A percentile compares a stretch with the other conserved stretches of the same genome.
Conservation (phyloP, 2,888 invertebrate genomes). For the Fabriciana adippe region DNA sequence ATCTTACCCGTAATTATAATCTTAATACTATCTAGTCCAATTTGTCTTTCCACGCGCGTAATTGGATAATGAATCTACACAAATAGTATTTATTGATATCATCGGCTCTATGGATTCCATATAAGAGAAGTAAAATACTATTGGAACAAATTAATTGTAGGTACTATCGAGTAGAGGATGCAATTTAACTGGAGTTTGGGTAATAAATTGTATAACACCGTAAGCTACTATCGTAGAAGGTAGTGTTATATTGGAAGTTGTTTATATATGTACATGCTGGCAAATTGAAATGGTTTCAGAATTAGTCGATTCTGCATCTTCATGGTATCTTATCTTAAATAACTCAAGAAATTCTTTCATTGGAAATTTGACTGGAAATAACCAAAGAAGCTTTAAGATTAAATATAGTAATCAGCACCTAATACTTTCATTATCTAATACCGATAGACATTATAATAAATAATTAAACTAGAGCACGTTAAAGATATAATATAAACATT, state of each 20-base stretch:
- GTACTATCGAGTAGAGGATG: conserved; percentile 38
- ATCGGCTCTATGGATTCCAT: conserved; percentile 33
- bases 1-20: conserved; percentile 34
- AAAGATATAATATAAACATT: too few species aligned
- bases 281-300: conserved; percentile 18
- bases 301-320: background rate
- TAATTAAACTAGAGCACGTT: too few species aligned
- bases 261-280: conserved; percentile 10
- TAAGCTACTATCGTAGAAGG: conserved; percentile 37
- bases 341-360: background rate
- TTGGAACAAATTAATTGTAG: conserved; percentile 38
- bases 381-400: too few species aligned
- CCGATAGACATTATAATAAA: too few species aligned
- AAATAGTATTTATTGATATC: conserved; percentile 32
- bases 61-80: conserved; percentile 27
- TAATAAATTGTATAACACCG: conserved; percentile 38
- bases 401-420: too few species aligned
- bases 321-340: background rate
- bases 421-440: too few species aligned
- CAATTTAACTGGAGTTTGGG: conserved; percentile 40
- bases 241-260: conserved; percentile 21
- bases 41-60: conserved; percentile 25
- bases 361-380: background rate
- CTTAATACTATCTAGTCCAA: conserved; percentile 16
- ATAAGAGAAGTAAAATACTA: conserved; percentile 33